phyloP scores from a whole-genome alignment of 2,113 vertebrate species.

The Tenrec ecaudatus region DNA sequence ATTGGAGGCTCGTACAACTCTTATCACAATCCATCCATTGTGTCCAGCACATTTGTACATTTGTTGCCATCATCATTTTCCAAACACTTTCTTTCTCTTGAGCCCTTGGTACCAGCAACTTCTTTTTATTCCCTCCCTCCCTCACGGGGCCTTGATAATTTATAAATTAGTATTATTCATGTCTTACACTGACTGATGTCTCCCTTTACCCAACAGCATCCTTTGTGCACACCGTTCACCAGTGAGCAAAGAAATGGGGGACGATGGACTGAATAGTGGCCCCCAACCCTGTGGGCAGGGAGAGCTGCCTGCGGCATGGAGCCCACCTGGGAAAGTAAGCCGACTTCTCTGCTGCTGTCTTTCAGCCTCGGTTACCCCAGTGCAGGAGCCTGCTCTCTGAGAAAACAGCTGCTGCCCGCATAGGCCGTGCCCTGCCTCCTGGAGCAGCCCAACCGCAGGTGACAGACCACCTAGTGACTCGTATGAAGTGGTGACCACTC shows the following conservation, averaged over 20 bases:
- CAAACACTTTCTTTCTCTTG: no score
- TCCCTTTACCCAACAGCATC: not conserved
- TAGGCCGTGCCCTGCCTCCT: rapidly evolving
- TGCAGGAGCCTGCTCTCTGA: rapidly evolving
- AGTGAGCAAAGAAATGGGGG: not conserved
- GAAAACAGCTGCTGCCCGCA: not conserved
- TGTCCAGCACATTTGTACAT: no score
- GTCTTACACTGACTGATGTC: no score
- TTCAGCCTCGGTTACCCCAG: not conserved
- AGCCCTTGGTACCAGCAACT: no score
- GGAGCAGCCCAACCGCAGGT: not conserved
- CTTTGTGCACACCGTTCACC: not conserved
- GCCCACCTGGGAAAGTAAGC: not conserved
- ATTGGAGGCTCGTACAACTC: no score
- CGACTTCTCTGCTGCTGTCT: not conserved
- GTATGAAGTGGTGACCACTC: slow-evolving; percentile 40
- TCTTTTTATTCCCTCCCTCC: no score
- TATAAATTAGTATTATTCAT: no score
- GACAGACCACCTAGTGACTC: not conserved
- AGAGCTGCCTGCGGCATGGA: not conserved
- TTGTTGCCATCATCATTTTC: no score
- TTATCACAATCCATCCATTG: no score
- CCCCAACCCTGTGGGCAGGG: rapidly evolving
- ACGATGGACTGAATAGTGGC: not conserved
- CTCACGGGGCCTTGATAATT: no score